Conservation (phyloP, 1,140 invertebrate genomes). For the Dermatophagoides farinae region DNA sequence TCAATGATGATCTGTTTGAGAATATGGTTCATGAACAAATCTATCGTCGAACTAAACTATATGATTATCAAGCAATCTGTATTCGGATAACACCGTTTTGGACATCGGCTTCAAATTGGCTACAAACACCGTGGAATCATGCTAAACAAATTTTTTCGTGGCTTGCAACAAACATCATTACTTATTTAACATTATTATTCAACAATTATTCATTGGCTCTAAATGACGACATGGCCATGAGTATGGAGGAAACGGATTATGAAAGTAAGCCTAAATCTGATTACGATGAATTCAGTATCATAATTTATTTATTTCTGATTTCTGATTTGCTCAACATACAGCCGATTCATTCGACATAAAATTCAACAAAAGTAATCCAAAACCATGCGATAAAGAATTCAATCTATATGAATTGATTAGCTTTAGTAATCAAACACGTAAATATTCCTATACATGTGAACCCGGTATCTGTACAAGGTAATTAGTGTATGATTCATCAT, state of each 20-base stretch:
- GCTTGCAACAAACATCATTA: conserved; percentile 12
- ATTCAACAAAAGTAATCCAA: conserved; percentile 20
- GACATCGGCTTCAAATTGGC: conserved; percentile 23
- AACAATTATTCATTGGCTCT: not conserved
- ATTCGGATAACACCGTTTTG: conserved; percentile 37
- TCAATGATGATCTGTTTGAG: conserved; percentile 85
- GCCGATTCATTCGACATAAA: not conserved
- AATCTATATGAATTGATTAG: conserved; percentile 50
- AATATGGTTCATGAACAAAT: conserved; percentile 70
- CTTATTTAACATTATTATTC: not conserved
- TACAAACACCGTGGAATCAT: conserved; percentile 21
- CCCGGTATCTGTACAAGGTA: not conserved
- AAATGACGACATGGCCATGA: not conserved
- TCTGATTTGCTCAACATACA: too few species aligned
- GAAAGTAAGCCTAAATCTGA: not conserved
- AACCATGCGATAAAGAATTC: conserved; percentile 62
- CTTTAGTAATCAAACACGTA: not conserved
- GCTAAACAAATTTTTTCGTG: conserved; percentile 13
- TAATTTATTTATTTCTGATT: too few species aligned
- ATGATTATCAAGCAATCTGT: conserved; percentile 71
- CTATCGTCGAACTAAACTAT: conserved; percentile 59
- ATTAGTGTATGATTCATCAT: conserved; percentile 42
- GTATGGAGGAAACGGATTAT: not conserved
- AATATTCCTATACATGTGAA: not conserved
- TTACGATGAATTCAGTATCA: too few species aligned